Conservation (phyloP, 2,888 invertebrate species). For the Drosophila conformis region DNA sequence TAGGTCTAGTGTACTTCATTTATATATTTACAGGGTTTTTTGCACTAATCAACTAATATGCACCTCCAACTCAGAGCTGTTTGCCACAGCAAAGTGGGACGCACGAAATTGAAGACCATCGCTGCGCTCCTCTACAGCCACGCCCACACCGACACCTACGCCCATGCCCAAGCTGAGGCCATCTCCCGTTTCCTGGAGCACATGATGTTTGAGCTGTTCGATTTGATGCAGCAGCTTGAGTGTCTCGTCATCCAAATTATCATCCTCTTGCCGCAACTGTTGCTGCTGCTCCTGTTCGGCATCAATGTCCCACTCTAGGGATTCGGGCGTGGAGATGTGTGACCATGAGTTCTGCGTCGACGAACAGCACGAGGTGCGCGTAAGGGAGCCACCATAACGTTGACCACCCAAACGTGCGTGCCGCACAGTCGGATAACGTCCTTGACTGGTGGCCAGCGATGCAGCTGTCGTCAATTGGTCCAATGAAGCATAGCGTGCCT, state of each 20-base stretch:
- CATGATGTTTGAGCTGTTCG: slow-evolving; percentile 88
- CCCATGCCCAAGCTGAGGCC: slow-evolving; percentile 62
- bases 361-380: slow-evolving; percentile 85
- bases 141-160: slow-evolving; percentile 19
- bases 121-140: slow-evolving; percentile 57
- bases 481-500: slow-evolving; percentile 61
- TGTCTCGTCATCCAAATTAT: slow-evolving; percentile 88
- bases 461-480: slow-evolving; percentile 68
- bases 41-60: slow-evolving; percentile 63
- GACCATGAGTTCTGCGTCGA: slow-evolving; percentile 86
- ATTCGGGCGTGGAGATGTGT: slow-evolving; percentile 88
- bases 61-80: slow-evolving; percentile 50
- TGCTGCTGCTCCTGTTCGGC: slow-evolving; percentile 84
- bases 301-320: slow-evolving; percentile 89
- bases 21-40: slow-evolving; percentile 40
- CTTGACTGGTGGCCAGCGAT: slow-evolving; percentile 48
- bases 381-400: slow-evolving; percentile 72
- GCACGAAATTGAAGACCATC: slow-evolving; percentile 62
- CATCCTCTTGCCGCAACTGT: slow-evolving; percentile 84
- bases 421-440: slow-evolving; percentile 41
- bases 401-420: slow-evolving; percentile 48
- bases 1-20: slow-evolving; percentile 39
- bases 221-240: slow-evolving; percentile 89
- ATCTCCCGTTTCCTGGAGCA: slow-evolving; percentile 88
- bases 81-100: slow-evolving; percentile 51